Evolutionary conservation across 2,888 invertebrate species (phyloP).

Genomic region (Mayetiola destructor): DNA sequence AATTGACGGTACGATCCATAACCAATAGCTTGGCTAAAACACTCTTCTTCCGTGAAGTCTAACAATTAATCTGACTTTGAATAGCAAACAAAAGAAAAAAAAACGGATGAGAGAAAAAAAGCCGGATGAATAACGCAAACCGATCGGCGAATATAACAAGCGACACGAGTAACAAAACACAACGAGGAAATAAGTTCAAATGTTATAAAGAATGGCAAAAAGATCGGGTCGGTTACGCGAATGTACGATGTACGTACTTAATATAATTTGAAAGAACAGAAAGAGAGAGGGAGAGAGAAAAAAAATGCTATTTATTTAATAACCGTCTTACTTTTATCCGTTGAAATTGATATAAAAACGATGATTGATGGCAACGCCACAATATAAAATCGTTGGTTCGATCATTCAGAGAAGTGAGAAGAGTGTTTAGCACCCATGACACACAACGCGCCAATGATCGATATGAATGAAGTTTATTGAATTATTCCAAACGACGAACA

Average conservation of each 20-base stretch:
- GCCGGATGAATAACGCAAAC: too few species aligned
- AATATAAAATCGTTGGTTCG: neutral
- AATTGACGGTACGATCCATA: too few species aligned
- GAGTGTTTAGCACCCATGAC: neutral
- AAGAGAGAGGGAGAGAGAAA: too few species aligned
- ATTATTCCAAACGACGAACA: neutral
- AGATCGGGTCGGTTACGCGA: neutral
- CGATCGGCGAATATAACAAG: too few species aligned
- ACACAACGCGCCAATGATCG: neutral
- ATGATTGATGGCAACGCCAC: neutral
- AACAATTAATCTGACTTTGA: too few species aligned
- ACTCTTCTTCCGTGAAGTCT: too few species aligned
- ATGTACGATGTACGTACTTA: neutral
- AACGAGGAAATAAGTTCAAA: neutral
- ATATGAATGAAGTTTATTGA: slow-evolving; percentile 2
- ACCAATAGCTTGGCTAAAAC: too few species aligned
- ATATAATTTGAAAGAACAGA: too few species aligned
- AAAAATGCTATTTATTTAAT: neutral
- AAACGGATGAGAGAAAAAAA: too few species aligned
- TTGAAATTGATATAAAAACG: neutral
- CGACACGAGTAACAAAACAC: neutral
- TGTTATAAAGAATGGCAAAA: neutral
- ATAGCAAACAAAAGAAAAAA: too few species aligned
- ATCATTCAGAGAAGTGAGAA: neutral
- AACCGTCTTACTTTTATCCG: neutral